These are phyloP conservation scores for Sebastes matsubarae DNA, from an alignment of 2,797 vertebrate species.

Conservation along the genomic window DNA sequence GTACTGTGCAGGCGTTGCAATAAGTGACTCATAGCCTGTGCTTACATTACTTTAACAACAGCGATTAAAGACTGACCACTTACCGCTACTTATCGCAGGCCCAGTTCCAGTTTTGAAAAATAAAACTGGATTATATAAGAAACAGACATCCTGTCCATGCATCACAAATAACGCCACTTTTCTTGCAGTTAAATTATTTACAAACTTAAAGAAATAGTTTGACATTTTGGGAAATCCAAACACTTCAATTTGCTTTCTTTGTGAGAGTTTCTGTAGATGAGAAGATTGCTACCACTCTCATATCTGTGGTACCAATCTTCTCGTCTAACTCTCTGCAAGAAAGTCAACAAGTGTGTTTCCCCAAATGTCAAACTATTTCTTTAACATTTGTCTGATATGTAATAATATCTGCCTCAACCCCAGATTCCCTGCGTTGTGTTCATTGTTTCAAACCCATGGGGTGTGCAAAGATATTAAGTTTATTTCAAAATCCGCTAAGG, in stretches of 20 bases:
- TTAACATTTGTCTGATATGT: not conserved
- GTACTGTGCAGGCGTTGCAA: not conserved
- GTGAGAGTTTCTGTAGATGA: not conserved
- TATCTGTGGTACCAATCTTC: not conserved
- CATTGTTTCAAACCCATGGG: not conserved
- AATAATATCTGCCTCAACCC: not conserved
- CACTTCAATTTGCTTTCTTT: not conserved
- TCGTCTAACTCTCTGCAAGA: not conserved
- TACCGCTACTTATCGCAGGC: not conserved
- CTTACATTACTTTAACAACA: slow-evolving; percentile 20
- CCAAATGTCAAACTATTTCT: not conserved
- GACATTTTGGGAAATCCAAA: not conserved
- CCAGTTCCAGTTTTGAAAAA: slow-evolving; percentile 10
- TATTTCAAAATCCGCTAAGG: not conserved
- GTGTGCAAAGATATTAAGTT: not conserved
- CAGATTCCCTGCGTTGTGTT: not conserved
- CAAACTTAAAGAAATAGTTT: not conserved
- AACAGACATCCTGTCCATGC: slow-evolving; percentile 25
- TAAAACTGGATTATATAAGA: slow-evolving; percentile 44
- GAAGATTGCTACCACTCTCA: not conserved
- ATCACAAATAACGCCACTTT: not conserved
- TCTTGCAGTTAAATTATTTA: too few species aligned
- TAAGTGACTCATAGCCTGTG: slow-evolving; percentile 9
- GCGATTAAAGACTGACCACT: slow-evolving; percentile 32
- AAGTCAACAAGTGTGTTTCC: not conserved